Conservation (phyloP, 2,797 vertebrate genomes). For the Onychomys torridus region DNA sequence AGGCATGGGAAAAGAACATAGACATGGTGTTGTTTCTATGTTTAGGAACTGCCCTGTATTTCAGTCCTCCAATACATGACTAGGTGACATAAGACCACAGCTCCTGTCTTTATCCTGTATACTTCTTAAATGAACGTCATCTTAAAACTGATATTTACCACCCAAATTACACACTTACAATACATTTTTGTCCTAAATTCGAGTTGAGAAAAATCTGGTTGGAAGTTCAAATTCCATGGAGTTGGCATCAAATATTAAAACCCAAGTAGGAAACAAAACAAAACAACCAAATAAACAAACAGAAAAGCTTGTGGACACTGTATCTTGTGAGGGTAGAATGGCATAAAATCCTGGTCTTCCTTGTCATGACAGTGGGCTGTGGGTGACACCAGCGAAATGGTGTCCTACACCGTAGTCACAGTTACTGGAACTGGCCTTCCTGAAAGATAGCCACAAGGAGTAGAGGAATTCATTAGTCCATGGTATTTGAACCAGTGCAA, state of each 20-base stretch:
- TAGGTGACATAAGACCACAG: neutral
- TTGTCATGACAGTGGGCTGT: neutral
- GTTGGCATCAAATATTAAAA: constrained; percentile 61
- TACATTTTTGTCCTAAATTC: constrained; percentile 27
- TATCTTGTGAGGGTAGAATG: neutral
- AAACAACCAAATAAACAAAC: neutral
- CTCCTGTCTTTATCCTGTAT: neutral
- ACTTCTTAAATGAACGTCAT: neutral
- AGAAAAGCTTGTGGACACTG: neutral
- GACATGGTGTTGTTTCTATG: neutral
- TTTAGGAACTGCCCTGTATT: neutral
- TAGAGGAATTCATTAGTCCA: constrained; percentile 24
- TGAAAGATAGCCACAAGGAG: neutral
- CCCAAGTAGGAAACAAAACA: neutral
- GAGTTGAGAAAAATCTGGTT: constrained; percentile 33
- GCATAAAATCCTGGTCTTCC: constrained; percentile 14
- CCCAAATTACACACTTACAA: neutral
- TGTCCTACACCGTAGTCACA: constrained; percentile 45
- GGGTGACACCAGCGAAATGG: constrained; percentile 17
- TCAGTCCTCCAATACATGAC: neutral
- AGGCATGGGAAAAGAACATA: neutral
- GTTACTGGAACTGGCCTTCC: constrained; percentile 28
- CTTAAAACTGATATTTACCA: neutral
- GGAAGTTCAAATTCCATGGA: neutral
- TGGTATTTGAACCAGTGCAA: constrained; percentile 9